A percentile compares a stretch with the other conserved stretches of the same genome.
Evolutionary conservation across 1,140 invertebrate species (phyloP).

Genomic region (Drosophila persimilis): DNA sequence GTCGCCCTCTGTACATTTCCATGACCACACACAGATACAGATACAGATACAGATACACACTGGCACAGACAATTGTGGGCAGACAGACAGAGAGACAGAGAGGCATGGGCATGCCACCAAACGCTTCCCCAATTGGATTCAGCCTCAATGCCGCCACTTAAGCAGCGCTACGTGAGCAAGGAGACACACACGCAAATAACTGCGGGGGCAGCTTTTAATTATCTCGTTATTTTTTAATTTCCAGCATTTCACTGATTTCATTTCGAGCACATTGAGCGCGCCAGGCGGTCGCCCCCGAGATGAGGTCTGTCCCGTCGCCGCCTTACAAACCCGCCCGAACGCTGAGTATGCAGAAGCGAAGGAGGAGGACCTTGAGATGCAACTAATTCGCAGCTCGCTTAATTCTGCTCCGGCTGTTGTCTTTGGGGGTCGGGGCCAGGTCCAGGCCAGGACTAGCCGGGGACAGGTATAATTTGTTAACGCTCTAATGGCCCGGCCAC

Average conservation of each 20-base stretch:
- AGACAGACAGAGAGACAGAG: conserved; percentile 8
- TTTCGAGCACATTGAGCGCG: conserved; percentile 57
- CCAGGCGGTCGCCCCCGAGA: conserved; percentile 24
- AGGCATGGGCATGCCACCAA: neutral
- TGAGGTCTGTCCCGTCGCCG: conserved; percentile 15
- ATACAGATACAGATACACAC: conserved; percentile 5
- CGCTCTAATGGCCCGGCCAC: conserved; percentile 52
- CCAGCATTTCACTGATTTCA: conserved; percentile 76
- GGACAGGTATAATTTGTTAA: conserved; percentile 50
- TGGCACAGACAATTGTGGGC: neutral
- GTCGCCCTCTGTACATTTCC: neutral
- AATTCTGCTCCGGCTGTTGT: conserved; percentile 41
- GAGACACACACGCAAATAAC: conserved; percentile 65
- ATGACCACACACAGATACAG: conserved; percentile 21
- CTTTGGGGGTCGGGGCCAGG: neutral
- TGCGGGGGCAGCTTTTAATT: conserved; percentile 77
- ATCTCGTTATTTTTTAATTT: conserved; percentile 81
- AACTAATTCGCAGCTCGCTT: conserved; percentile 60
- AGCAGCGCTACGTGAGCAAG: conserved; percentile 65
- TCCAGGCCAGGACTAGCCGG: neutral
- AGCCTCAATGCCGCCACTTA: conserved; percentile 71
- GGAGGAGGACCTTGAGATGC: conserved; percentile 39
- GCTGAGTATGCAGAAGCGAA: conserved; percentile 33
- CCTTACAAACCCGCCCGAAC: conserved; percentile 21
- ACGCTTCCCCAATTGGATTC: conserved; percentile 6